Evolutionary conservation across 1,140 invertebrate species (phyloP).

Genomic region (Mesaphorura yosii): DNA sequence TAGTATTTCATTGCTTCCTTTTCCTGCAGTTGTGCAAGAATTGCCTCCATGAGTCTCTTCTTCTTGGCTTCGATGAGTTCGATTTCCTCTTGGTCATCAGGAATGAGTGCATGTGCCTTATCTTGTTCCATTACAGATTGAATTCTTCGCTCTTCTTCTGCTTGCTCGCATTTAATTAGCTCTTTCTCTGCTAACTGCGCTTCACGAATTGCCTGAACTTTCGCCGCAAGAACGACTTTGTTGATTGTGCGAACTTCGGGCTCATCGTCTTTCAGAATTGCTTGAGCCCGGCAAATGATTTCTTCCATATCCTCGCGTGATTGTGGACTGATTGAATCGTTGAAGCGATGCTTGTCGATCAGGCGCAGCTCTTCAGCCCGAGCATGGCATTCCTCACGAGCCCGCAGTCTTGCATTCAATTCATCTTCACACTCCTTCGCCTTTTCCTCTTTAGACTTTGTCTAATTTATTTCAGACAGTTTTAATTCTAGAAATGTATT

Average conservation of each 20-base stretch:
- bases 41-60: constrained; percentile 9
- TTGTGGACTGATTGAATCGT: constrained; percentile 23
- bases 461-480: constrained; percentile 4
- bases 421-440: constrained; percentile 1
- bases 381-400: constrained; percentile 7
- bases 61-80: constrained; percentile 13
- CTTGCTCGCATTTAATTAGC: constrained; percentile 27
- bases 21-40: constrained; percentile 17
- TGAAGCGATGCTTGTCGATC: constrained; percentile 21
- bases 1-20: constrained; percentile 24
- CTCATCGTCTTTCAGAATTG: constrained; percentile 25
- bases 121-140: constrained; percentile 18
- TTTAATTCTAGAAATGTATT: too few relatives aligned
- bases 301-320: constrained; percentile 23
- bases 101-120: constrained; percentile 8
- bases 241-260: constrained; percentile 26
- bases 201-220: constrained; percentile 30
- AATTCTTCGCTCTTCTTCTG: constrained; percentile 22
- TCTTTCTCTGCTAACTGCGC: constrained; percentile 27
- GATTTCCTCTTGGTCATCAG: constrained; percentile 15
- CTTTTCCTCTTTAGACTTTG: constrained; percentile 21
- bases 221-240: constrained; percentile 20
- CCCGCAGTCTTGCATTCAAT: neutral
- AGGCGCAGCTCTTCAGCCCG: constrained; percentile 21
- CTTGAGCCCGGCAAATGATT: constrained; percentile 20